Evolutionary conservation across 2,113 vertebrate genomes (phyloP).

Genomic region (Pteruthius melanotis): DNA sequence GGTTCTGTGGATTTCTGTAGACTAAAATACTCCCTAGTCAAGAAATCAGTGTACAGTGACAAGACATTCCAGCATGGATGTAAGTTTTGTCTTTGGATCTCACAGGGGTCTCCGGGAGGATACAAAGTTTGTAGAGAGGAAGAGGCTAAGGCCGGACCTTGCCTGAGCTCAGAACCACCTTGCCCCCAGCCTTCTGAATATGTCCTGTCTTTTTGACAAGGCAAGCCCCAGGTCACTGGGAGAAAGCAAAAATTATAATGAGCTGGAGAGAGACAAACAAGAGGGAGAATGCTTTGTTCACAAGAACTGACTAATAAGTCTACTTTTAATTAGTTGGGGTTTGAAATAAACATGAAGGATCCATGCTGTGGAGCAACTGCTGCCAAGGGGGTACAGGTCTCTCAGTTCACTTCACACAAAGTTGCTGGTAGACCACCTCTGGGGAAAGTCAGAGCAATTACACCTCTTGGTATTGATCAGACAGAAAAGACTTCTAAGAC

Average conservation of each 20-base stretch:
- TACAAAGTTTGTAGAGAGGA: not conserved
- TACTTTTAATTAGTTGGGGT: not conserved
- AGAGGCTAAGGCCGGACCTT: not conserved
- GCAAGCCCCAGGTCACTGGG: not conserved
- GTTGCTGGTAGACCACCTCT: not conserved
- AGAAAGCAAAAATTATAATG: not conserved
- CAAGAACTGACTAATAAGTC: not conserved
- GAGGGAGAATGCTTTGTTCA: not conserved
- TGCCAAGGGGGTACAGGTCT: not conserved
- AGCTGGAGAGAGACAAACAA: not conserved
- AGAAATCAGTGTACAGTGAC: not conserved
- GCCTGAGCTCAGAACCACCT: not conserved
- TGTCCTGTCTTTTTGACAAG: not conserved
- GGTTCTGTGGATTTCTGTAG: not conserved
- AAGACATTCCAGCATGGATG: rapidly evolving
- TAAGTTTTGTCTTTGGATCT: not conserved
- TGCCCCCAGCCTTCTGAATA: not conserved
- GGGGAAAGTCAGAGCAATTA: slow-evolving; percentile 1
- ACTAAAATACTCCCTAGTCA: not conserved
- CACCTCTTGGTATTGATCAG: not conserved
- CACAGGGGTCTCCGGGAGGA: not conserved
- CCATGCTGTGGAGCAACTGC: not conserved
- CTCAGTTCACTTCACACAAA: not conserved
- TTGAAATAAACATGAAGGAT: not conserved
- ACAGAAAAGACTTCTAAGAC: slow-evolving; percentile 14